Percentiles rank a stretch among this genome's conserved stretches.
Conservation (phyloP, 2,797 vertebrate genomes). For the Pachyuromys duprasi region DNA sequence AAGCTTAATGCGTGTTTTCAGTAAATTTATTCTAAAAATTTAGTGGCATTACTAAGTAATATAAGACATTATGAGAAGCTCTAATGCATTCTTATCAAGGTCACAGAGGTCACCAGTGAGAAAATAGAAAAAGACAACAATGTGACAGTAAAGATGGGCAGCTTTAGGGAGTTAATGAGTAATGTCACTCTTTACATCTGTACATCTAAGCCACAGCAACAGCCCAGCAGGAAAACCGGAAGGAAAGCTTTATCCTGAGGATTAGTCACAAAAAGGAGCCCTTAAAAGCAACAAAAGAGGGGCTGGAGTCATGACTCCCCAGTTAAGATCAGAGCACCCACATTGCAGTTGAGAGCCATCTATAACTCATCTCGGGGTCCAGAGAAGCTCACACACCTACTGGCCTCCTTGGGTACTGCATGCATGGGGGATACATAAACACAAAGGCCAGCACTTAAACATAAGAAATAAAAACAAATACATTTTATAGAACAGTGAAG, state of each 20-base stretch:
- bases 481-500: background rate
- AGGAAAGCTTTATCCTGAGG: background rate
- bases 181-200: background rate
- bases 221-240: background rate
- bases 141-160: background rate
- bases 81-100: background rate
- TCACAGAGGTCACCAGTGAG: background rate
- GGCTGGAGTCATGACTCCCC: background rate
- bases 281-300: background rate
- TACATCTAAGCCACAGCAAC: background rate
- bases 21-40: constrained; percentile 31
- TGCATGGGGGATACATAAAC: background rate
- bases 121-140: background rate
- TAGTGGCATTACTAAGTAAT: background rate
- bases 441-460: background rate
- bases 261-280: background rate
- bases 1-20: background rate
- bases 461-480: background rate
- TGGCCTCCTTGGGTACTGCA: background rate
- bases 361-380: background rate
- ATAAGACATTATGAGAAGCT: background rate
- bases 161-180: background rate
- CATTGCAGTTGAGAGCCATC: background rate
- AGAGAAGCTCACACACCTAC: too few species aligned
- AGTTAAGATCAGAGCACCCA: background rate